Evolutionary conservation across 2,888 invertebrate species (phyloP), one percentile per base, ranked within the genome.

Genomic region (Artemia sinica): DNA sequence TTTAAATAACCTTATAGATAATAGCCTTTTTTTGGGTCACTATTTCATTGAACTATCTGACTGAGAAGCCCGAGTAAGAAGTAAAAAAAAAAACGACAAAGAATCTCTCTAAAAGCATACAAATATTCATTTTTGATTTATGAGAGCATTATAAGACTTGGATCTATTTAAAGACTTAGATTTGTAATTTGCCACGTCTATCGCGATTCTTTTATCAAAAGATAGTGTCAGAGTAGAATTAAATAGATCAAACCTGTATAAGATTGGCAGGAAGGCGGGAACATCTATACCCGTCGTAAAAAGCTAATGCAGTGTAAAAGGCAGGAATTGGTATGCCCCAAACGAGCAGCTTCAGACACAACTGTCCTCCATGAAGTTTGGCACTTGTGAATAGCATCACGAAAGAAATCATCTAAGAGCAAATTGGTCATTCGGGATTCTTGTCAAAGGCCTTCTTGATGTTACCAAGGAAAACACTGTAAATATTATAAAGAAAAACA

Each of bases 291-390:
- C 97, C 97, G 79, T 98, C 98, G 77, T 91, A 98, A 81, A 98
- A 98, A 14, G 95, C 89, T 50, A 98, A 82, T 0, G 97, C 98
- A 0, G 96, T 87, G 69, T 89, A 87, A 75, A 97, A 83, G 0
- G 93, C 91, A 0, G 98, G 97, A 13, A 89, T 88, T 0, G 98
- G 95, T 68, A 96, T 87, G n/a, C 96, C 97, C 97, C 14, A 86
- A 79, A 52, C 77, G 78, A 5, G 80, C 85, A 14, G 82, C 82
- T 50, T 77, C 75, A 75, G 78, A 84, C 2, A 95, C 87, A 66
- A 91, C 93, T 74, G 85, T 83, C 66, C 97, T 84, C 86, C 94
- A 88, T 13, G 93, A 88, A 9, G 80, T 79, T 80, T 94, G 92
- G 67, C 91, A 86, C 2, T 84, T 82, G 41, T 84, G 82, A 73